These are phyloP conservation scores for Vireo altiloquus DNA, from an alignment of 2,113 vertebrate genomes.

Conservation along the genomic window DNA sequence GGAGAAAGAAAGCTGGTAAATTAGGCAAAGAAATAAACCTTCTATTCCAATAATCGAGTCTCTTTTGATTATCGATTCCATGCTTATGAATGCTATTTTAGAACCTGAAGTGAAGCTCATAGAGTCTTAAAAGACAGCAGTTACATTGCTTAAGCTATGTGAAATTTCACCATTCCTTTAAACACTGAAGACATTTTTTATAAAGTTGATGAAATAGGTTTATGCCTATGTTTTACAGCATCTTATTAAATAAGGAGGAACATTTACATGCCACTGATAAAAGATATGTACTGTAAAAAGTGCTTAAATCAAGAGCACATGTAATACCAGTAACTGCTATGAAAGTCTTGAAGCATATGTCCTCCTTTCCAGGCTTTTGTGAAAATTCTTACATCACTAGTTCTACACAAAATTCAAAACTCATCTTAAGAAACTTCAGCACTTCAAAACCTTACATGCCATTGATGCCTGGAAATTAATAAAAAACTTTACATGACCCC, in stretches of 20 bases:
- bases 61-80: background rate
- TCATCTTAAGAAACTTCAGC: background rate
- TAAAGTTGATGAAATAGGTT: background rate
- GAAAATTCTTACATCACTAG: background rate
- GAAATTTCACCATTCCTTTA: background rate
- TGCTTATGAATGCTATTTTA: background rate
- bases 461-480: too few relatives aligned
- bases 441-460: background rate
- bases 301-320: background rate
- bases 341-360: background rate
- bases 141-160: background rate
- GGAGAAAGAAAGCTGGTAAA: background rate
- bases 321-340: background rate
- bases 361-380: background rate
- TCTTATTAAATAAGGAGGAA: background rate
- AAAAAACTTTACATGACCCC: too few relatives aligned
- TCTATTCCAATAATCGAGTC: background rate
- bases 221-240: background rate
- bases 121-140: background rate
- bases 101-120: background rate
- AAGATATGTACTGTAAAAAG: background rate
- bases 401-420: background rate
- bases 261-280: background rate
- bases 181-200: background rate
- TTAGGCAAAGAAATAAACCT: background rate